These are phyloP conservation scores for Palloptera scutellata DNA, from an alignment of 2,888 invertebrate species.

Conservation along the genomic window DNA sequence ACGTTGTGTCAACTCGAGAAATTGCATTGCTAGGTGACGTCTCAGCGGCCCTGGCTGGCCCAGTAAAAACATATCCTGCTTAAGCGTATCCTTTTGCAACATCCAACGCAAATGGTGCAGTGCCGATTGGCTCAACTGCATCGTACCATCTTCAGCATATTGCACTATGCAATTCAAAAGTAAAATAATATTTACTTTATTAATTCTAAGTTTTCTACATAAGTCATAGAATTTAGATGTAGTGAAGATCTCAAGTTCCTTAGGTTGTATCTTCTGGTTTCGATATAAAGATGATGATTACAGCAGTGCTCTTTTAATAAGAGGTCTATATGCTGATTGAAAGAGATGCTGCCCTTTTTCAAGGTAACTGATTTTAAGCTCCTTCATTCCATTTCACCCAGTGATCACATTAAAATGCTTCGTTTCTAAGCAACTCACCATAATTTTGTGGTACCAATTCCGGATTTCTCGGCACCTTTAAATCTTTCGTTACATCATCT, in stretches of 20 bases:
- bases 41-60: constrained; percentile 87
- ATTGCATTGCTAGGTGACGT: constrained; percentile 84
- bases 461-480: constrained; percentile 71
- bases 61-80: constrained; percentile 94
- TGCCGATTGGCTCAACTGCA: constrained; percentile 74
- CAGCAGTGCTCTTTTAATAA: too few relatives aligned
- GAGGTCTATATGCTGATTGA: too few relatives aligned
- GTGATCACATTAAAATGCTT: too few relatives aligned
- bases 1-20: constrained; percentile 85
- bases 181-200: too few relatives aligned
- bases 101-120: constrained; percentile 91
- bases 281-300: too few relatives aligned
- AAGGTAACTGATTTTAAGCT: not conserved
- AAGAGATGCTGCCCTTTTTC: too few relatives aligned
- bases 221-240: too few relatives aligned
- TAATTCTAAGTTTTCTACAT: too few relatives aligned
- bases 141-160: constrained; percentile 67
- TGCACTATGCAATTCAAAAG: constrained; percentile 45
- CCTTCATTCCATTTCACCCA: too few relatives aligned
- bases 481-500: constrained; percentile 75
- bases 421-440: constrained; percentile 45
- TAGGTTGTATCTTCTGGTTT: too few relatives aligned
- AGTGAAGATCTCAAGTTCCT: too few relatives aligned
- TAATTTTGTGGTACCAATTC: constrained; percentile 80
- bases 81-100: constrained; percentile 91